Conservation (phyloP, 2,113 vertebrate genomes). For the Melierax canorus region DNA sequence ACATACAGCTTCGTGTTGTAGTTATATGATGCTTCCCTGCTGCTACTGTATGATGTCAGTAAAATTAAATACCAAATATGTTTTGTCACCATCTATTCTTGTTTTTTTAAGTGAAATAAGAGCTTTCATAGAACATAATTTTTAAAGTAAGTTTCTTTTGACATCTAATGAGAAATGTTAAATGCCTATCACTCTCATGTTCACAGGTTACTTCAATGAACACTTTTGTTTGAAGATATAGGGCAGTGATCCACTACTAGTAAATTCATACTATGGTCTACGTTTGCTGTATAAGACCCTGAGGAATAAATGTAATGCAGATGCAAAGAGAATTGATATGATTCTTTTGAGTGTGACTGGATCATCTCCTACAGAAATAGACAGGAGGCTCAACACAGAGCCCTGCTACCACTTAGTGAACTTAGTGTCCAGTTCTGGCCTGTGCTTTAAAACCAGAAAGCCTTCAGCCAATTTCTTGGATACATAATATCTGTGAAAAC, state of each 20-base stretch:
- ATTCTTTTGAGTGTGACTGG: neutral
- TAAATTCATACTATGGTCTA: neutral
- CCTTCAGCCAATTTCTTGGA: neutral
- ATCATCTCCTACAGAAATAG: neutral
- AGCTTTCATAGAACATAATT: neutral
- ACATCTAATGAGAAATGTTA: neutral
- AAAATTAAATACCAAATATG: constrained; percentile 25
- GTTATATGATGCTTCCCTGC: constrained; percentile 37
- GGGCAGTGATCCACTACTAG: neutral
- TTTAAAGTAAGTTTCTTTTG: neutral
- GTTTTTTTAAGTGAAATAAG: neutral
- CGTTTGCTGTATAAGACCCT: neutral
- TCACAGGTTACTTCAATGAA: neutral
- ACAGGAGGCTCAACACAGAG: neutral
- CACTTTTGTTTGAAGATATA: neutral
- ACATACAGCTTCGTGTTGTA: neutral
- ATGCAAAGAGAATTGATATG: neutral
- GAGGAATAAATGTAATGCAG: neutral
- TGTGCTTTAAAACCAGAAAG: neutral
- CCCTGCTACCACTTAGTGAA: neutral
- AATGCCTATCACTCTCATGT: neutral
- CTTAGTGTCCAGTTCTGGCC: neutral
- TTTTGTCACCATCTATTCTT: constrained; percentile 49
- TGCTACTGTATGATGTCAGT: constrained; percentile 54
- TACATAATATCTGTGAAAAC: neutral